Evolutionary conservation across 2,888 invertebrate genomes (phyloP), one percentile per base, ranked within the genome.

Genomic region (Eledona agricola): DNA sequence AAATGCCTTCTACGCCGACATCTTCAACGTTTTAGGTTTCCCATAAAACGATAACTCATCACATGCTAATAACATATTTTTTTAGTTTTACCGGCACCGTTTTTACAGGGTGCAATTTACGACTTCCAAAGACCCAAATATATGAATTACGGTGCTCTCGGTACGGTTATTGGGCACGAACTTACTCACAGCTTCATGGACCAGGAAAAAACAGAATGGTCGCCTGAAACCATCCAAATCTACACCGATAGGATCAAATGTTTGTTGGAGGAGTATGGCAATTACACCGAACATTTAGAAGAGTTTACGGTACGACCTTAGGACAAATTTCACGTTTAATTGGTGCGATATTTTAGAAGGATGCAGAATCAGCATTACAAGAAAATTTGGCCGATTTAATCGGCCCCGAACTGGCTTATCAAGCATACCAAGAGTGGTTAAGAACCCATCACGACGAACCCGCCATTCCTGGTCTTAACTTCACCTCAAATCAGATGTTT

Each of bases 311-410:
- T 67, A 45, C n/a, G n/a, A n/a, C n/a, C n/a, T n/a, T n/a, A 57
- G 51, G 16, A 3, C 7, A 2, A 9, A 31, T 28, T 26, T 16
- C 4, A n/a, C 19, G 1, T 17, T 45, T 51, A 22, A 7, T 22
- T 37, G 20, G 12, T 20, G 5, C 2, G 22, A 4, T 19, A 19
- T 69, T 73, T 1, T 69, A 91, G 91, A 71, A 93, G 31, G 92
- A 93, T 68, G 93, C 93, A 32, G 85, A 90, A 38, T 87, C 88
- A 64, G 92, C 92, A 0, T 88, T 92, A 72, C 91, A 91, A 6
- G 94, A 95, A 73, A 94, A 94, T 72, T 89, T 95, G 38, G 93
- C 94, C 0, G 95, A 95, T 71, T 93, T 93, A 69, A 92, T 91
- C 0, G 95, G 94, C 0, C 83, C 93, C 55, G 92, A 92, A 70